Evolutionary conservation across 2,113 vertebrate species (phyloP).

Genomic region (Percina caprodes): DNA sequence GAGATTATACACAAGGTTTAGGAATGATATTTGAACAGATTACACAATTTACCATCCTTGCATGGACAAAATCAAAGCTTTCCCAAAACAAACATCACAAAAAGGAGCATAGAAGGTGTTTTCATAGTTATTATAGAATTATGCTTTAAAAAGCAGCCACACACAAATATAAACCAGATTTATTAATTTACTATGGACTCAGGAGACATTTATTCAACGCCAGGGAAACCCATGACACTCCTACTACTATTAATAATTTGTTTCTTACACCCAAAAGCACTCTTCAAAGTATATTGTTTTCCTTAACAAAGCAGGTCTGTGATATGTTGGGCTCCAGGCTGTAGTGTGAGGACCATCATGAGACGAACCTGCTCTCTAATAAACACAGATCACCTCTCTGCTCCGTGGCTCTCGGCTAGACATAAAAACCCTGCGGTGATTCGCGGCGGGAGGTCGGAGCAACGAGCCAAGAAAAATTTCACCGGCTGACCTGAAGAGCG

Average conservation of each 20-base stretch:
- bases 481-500: constrained; percentile 19
- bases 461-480: constrained; percentile 27
- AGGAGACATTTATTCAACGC: not conserved
- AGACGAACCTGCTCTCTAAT: constrained; percentile 13
- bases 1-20: not conserved
- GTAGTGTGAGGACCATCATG: constrained; percentile 20
- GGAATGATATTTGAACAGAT: not conserved
- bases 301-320: constrained; percentile 3
- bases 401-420: constrained; percentile 21
- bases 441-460: constrained; percentile 2
- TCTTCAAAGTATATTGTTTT: not conserved
- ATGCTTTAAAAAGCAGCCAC: not conserved
- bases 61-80: not conserved
- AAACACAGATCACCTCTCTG: constrained; percentile 39
- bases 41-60: not conserved
- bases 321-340: constrained; percentile 9
- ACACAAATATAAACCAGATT: constrained; percentile 10
- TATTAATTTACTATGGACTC: not conserved
- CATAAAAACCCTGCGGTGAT: constrained; percentile 24
- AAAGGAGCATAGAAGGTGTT: not conserved
- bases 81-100: not conserved
- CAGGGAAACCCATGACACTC: constrained; percentile 2
- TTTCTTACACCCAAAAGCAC: not conserved
- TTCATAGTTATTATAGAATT: not conserved
- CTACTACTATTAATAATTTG: constrained; percentile 35